Percentiles rank a stretch among this genome's conserved stretches.
These are phyloP conservation scores for Mimachlamys varia DNA, from an alignment of 2,888 invertebrate genomes.

Conservation along the genomic window DNA sequence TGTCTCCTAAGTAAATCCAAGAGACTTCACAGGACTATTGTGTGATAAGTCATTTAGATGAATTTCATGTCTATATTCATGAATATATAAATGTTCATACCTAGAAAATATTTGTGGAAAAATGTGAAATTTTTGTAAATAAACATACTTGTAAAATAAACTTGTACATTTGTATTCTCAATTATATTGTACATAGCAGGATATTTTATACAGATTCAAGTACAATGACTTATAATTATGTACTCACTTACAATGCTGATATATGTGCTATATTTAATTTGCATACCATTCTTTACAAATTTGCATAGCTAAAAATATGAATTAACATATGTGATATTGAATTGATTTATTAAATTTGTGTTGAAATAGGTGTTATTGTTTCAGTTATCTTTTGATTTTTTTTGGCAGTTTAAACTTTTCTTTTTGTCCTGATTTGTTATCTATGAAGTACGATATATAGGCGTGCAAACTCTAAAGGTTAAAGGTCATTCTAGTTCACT, in stretches of 20 bases:
- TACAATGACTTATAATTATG: neutral
- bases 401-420: neutral
- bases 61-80: neutral
- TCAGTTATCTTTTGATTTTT: neutral
- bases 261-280: neutral
- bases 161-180: neutral
- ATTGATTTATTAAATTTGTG: neutral
- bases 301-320: neutral
- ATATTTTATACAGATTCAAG: neutral
- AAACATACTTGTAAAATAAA: slow-evolving; percentile 25
- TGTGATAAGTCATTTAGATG: neutral
- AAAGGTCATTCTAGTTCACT: neutral
- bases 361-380: no score
- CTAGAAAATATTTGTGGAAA: neutral
- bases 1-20: slow-evolving; percentile 8
- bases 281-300: neutral
- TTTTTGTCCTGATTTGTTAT: neutral
- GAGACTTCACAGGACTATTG: neutral
- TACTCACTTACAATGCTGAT: neutral
- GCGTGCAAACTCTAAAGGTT: no score
- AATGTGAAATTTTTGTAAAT: slow-evolving; percentile 12
- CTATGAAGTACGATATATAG: no score
- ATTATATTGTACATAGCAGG: neutral
- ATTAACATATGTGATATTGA: neutral
- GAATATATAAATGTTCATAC: neutral